Evolutionary conservation across 2,113 vertebrate genomes (phyloP), one percentile per base, ranked within the genome.

Genomic region (Perca fluviatilis): DNA sequence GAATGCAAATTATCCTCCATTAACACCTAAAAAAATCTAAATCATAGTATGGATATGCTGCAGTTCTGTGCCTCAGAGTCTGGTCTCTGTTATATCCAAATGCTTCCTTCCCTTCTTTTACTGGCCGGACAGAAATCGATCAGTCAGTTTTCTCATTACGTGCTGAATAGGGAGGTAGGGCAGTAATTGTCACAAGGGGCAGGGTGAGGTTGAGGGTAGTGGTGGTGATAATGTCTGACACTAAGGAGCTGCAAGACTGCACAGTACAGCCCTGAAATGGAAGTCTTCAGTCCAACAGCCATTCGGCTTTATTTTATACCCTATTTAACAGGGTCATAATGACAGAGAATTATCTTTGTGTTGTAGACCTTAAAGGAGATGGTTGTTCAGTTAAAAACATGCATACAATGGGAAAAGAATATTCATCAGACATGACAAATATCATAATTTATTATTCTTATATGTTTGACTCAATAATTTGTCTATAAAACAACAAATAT

Each of bases 121-220:
- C 89, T 79, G 90, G 88, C 84, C 53, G 69, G 93, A 90, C 90
- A 90, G 90, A 92, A 93, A 95, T 95, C 92, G 93, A 95, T 95
- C 93, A 92, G 91, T 94, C 92, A 90, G 94, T 93, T 93, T 95
- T 95, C 93, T 95, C 93, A 95, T 95, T 94, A 94, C 74, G 77
- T 90, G 91, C 91, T 93, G 93, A 93, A 93, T 91, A 92, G 92
- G 89, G 91, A 89, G 92, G 89, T 88, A 90, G 93, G 92, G 87
- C 90, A 91, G 92, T 94, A 93, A 95, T 93, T 95, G 94, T 93
- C 92, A 92, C 92, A 74, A 89, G 88, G 92, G 93, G 92, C 91
- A 93, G 92, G 90, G 93, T 91, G 93, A 94, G 91, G 90, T 92
- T 89, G 92, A 91, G 91, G 91, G 92, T 91, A 93, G 89, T 84